phyloP scores from a whole-genome alignment of 2,888 invertebrate genomes.

The Griposia aprilina region DNA sequence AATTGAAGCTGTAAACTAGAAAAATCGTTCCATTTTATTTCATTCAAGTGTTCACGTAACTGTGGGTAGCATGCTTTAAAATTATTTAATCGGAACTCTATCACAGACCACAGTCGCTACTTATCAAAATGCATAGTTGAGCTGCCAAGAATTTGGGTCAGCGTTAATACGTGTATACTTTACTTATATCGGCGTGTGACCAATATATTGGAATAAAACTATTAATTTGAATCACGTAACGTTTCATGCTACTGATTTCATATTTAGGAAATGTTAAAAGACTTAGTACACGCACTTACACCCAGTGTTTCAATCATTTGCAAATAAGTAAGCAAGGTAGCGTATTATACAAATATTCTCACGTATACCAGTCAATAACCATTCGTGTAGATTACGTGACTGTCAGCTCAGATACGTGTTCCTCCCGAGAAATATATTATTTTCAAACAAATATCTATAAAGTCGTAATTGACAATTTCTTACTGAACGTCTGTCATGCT shows the following conservation, averaged over 20 bases:
- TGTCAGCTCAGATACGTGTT: constrained; percentile 77
- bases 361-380: constrained; percentile 83
- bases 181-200: constrained; percentile 48
- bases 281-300: constrained; percentile 72
- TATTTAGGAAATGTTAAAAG: constrained; percentile 76
- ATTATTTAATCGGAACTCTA: constrained; percentile 45
- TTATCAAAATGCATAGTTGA: constrained; percentile 62
- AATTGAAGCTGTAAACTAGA: constrained; percentile 46
- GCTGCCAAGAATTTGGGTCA: constrained; percentile 64
- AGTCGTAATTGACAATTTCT: constrained; percentile 63
- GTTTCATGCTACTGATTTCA: constrained; percentile 73
- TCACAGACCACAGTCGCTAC: constrained; percentile 39
- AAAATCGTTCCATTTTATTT: constrained; percentile 47
- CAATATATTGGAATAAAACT: constrained; percentile 61
- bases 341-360: constrained; percentile 85
- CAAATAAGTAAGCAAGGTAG: constrained; percentile 68
- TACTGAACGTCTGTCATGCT: constrained; percentile 38
- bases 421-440: constrained; percentile 65
- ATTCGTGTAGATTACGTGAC: constrained; percentile 82
- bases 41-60: constrained; percentile 39
- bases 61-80: constrained; percentile 40
- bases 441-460: constrained; percentile 58
- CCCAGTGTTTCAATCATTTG: constrained; percentile 46
- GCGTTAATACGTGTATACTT: constrained; percentile 43
- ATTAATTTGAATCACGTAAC: constrained; percentile 77